Percentiles rank a stretch among this genome's conserved stretches.
phyloP scores from a whole-genome alignment of 2,888 invertebrate species.

The Xestia ashworthii region DNA sequence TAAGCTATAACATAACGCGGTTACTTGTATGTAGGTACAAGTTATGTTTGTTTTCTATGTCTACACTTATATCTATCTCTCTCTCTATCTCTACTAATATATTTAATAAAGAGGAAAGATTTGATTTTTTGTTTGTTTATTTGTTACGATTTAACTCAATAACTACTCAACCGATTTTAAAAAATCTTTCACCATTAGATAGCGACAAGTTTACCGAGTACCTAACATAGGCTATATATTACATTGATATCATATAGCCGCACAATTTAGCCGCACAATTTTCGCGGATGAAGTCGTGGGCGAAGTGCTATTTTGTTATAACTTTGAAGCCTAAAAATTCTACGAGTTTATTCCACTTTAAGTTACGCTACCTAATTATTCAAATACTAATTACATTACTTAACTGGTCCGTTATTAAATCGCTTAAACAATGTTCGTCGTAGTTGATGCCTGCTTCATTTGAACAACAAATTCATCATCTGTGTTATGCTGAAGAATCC shows the following conservation, averaged over 20 bases:
- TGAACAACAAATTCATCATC: slow-evolving; percentile 18
- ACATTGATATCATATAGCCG: too few species aligned
- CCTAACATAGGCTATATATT: too few species aligned
- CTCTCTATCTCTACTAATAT: too few species aligned
- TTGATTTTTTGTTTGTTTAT: too few species aligned
- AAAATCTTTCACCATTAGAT: too few species aligned
- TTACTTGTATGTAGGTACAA: neutral
- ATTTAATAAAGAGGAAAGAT: too few species aligned
- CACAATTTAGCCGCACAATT: too few species aligned
- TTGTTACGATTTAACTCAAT: too few species aligned
- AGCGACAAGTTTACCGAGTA: too few species aligned
- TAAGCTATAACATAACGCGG: neutral
- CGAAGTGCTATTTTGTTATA: neutral
- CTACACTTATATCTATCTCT: too few species aligned
- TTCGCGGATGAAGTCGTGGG: too few species aligned
- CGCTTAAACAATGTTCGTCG: neutral
- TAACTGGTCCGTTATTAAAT: slow-evolving; percentile 1
- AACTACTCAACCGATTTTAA: too few species aligned
- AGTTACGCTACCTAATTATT: slow-evolving; percentile 19
- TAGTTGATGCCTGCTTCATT: slow-evolving; percentile 7
- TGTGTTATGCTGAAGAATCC: slow-evolving; percentile 5
- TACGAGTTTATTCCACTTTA: neutral
- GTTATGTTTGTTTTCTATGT: neutral
- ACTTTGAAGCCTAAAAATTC: slow-evolving; percentile 6
- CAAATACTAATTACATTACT: slow-evolving; percentile 2